A percentile compares a stretch with the other conserved stretches of the same genome.
Evolutionary conservation across 2,113 vertebrate species (phyloP).

Genomic region (Cairina moschata): DNA sequence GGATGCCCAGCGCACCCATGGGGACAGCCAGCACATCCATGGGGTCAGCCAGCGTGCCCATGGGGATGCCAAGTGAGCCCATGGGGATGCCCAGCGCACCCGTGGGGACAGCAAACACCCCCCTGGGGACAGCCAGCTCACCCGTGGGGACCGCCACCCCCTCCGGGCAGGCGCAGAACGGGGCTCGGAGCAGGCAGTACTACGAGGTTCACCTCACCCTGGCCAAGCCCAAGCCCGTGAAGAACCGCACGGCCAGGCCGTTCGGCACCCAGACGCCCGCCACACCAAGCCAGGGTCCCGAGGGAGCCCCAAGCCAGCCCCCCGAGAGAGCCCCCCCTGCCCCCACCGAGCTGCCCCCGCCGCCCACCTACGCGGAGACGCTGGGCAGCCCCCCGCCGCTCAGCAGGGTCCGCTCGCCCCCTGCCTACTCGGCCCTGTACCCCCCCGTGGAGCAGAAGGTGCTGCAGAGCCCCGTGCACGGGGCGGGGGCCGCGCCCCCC

Average conservation of each 20-base stretch:
- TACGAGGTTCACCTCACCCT: conserved; percentile 80
- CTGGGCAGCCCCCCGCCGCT: conserved; percentile 79
- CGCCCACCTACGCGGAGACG: conserved; percentile 82
- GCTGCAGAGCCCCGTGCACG: conserved; percentile 54
- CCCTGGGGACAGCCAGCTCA: not conserved
- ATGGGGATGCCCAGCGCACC: not conserved
- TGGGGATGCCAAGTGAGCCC: not conserved
- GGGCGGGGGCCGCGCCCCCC: conserved; percentile 39
- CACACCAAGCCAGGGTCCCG: not conserved
- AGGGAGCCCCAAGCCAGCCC: not conserved
- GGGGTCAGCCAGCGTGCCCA: not conserved
- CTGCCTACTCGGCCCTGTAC: conserved; percentile 80
- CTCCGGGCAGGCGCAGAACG: not conserved
- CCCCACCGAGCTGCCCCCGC: conserved; percentile 74
- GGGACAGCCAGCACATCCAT: not conserved
- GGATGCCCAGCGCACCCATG: not conserved
- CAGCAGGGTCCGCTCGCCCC: conserved; percentile 75
- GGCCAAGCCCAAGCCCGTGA: conserved; percentile 80
- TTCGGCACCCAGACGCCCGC: conserved; percentile 81
- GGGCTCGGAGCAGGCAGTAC: conserved; percentile 50
- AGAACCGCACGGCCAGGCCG: conserved; percentile 91
- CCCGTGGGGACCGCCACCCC: not conserved
- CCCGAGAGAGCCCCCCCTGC: conserved; percentile 31
- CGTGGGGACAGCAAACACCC: accelerated
- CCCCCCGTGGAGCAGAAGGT: conserved; percentile 74